Percentiles rank a stretch among this genome's conserved stretches.
phyloP scores from a whole-genome alignment of 2,888 invertebrate genomes.

The Acanthosoma haemorrhoidale region DNA sequence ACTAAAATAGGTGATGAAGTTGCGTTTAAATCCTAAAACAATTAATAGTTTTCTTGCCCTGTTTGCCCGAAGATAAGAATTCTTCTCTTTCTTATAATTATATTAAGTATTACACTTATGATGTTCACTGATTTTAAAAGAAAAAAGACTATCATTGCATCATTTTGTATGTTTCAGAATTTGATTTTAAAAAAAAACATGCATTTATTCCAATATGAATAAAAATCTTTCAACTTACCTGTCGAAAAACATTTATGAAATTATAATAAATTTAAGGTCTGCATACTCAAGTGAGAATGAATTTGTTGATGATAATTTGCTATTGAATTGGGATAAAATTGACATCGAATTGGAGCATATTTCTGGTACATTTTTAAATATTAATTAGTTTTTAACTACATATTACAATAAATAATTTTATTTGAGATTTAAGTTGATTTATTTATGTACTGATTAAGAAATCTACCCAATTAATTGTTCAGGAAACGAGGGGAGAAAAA shows the following conservation, averaged over 20 bases:
- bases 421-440: neutral
- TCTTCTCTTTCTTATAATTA: too few species aligned
- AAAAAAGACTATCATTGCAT: too few species aligned
- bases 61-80: too few species aligned
- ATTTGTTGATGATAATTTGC: neutral
- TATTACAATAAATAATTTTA: neutral
- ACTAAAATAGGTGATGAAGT: too few species aligned
- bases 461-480: neutral
- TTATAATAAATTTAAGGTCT: neutral
- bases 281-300: neutral
- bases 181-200: too few species aligned
- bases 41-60: too few species aligned
- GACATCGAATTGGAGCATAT: neutral
- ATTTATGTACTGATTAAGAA: neutral
- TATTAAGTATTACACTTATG: too few species aligned
- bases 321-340: conserved; percentile 6
- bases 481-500: too few species aligned
- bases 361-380: conserved; percentile 11
- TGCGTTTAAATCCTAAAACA: too few species aligned
- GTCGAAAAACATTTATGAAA: conserved; percentile 1
- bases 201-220: neutral
- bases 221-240: neutral
- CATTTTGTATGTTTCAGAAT: too few species aligned
- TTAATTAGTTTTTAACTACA: too few species aligned
- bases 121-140: too few species aligned